Conservation (phyloP, 2,888 invertebrate species). For the Polydrusus tereticollis region DNA sequence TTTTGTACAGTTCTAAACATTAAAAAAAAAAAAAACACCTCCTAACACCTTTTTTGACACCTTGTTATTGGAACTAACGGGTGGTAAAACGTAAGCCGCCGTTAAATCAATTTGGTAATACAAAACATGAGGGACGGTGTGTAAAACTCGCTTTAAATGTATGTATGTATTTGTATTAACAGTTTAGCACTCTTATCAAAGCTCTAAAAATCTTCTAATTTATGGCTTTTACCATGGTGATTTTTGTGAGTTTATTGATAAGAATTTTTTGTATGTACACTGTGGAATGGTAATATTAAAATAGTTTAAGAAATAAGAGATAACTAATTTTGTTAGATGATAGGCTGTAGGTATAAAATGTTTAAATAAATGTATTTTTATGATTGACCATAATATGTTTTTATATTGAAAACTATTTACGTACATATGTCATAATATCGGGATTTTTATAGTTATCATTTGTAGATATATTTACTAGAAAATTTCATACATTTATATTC, state of each 20-base stretch:
- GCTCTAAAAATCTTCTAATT: not conserved
- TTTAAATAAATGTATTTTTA: slow-evolving; percentile 39
- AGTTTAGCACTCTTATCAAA: not conserved
- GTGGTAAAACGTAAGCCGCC: not conserved
- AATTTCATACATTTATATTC: no score
- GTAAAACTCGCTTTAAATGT: slow-evolving; percentile 7
- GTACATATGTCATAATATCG: no score
- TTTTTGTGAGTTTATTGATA: not conserved
- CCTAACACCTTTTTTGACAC: no score
- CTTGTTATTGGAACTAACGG: no score
- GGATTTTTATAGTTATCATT: no score
- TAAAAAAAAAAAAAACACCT: no score
- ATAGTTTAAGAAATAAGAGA: not conserved
- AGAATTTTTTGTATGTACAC: not conserved
- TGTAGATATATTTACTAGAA: no score
- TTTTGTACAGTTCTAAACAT: no score
- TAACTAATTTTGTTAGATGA: not conserved
- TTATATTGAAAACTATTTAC: not conserved
- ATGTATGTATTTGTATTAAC: not conserved
- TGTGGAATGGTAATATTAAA: slow-evolving; percentile 2
- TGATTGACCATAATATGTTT: slow-evolving; percentile 20
- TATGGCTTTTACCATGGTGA: not conserved
- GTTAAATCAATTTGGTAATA: not conserved
- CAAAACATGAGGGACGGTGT: not conserved
- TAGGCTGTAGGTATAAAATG: not conserved